Conservation (phyloP, 2,797 vertebrate genomes). For the Sylvia borin region DNA sequence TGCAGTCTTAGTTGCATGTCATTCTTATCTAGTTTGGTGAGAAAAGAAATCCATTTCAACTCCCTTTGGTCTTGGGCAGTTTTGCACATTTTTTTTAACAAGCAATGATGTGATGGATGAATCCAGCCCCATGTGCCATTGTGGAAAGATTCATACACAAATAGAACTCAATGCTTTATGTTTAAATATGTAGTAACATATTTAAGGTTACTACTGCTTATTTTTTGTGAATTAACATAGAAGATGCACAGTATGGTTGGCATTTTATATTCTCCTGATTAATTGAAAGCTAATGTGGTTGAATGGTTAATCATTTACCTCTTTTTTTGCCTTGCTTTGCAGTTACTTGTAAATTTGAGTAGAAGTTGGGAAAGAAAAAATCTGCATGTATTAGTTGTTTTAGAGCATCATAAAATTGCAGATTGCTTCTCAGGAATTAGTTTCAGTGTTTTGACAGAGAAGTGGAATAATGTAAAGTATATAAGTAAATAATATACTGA, state of each 20-base stretch:
- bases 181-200: not conserved
- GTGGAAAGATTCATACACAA: not conserved
- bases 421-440: not conserved
- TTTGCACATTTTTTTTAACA: not conserved
- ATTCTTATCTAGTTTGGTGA: not conserved
- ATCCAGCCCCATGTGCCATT: not conserved
- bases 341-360: not conserved
- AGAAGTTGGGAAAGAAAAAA: not conserved
- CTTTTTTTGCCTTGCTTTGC: not conserved
- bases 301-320: not conserved
- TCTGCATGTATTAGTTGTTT: not conserved
- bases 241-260: not conserved
- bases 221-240: not conserved
- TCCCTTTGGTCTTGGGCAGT: not conserved
- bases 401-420: not conserved
- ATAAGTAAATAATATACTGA: not conserved
- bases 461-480: not conserved
- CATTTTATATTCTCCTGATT: not conserved
- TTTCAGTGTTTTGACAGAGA: not conserved
- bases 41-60: not conserved
- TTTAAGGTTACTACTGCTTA: not conserved
- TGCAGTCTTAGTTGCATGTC: not conserved
- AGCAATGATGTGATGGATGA: not conserved
- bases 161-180: not conserved
- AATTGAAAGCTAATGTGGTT: not conserved